phyloP scores from a whole-genome alignment of 2,113 vertebrate species.

The Rallus limicola region DNA sequence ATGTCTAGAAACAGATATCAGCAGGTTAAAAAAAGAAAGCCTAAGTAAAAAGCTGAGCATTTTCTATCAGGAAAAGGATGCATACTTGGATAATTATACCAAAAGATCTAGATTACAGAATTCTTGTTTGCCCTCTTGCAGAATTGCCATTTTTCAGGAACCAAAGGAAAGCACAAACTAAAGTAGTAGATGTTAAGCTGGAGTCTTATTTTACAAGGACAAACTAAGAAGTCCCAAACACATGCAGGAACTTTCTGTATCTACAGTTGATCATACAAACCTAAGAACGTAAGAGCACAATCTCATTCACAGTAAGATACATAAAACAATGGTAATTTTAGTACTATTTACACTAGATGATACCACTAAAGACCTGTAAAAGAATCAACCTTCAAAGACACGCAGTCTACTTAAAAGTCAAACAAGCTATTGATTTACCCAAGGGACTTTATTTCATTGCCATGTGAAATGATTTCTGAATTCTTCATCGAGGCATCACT shows the following conservation, averaged over 20 bases:
- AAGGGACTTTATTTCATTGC: background rate
- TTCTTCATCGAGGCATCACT: background rate
- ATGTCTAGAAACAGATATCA: background rate
- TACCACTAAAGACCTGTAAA: background rate
- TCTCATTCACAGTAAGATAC: background rate
- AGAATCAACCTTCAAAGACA: background rate
- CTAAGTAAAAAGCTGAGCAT: background rate
- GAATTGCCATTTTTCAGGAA: background rate
- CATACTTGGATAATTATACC: background rate
- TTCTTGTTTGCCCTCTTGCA: background rate
- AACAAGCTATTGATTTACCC: conserved; percentile 12
- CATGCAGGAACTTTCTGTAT: background rate
- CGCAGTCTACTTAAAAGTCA: background rate
- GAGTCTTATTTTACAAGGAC: background rate
- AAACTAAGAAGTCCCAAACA: background rate
- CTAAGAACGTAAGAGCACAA: background rate
- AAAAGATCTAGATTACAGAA: background rate
- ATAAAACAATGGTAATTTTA: background rate
- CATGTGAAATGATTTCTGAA: conserved; percentile 9
- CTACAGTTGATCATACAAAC: background rate
- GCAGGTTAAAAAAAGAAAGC: background rate
- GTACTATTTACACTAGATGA: background rate
- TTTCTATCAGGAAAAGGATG: background rate
- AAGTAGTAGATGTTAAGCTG: background rate
- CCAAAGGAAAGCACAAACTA: background rate